Percentiles rank a stretch among this genome's conserved stretches.
Evolutionary conservation across 2,797 vertebrate genomes (phyloP).

Genomic region (Iguana delicatissima): DNA sequence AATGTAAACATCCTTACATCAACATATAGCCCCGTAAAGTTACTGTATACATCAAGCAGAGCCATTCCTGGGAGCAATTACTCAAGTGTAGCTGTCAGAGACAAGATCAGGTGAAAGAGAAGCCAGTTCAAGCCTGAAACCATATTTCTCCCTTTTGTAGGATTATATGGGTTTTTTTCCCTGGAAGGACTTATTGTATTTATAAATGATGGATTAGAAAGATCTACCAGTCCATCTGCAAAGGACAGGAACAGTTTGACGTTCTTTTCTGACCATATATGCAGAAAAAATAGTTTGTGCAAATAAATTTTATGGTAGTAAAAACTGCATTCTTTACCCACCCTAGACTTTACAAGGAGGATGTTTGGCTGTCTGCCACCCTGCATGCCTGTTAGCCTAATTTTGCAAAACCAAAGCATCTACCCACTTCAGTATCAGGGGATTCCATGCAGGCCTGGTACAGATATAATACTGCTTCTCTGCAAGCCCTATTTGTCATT

Average conservation of each 20-base stretch:
- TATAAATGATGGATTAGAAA: background rate
- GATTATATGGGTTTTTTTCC: background rate
- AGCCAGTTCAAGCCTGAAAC: conserved; percentile 7
- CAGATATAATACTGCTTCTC: background rate
- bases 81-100: background rate
- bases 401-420: background rate
- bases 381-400: background rate
- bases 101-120: background rate
- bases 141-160: background rate
- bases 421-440: background rate
- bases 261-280: conserved; percentile 31
- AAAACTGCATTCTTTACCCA: background rate
- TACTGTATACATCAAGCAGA: background rate
- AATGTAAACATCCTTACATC: background rate
- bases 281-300: background rate
- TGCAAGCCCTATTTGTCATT: background rate
- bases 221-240: background rate
- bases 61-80: conserved; percentile 17
- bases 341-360: background rate
- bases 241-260: conserved; percentile 10
- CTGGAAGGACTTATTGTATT: background rate
- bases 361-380: conserved; percentile 30
- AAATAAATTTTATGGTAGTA: background rate
- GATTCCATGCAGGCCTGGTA: background rate
- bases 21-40: conserved; percentile 10